These are phyloP conservation scores for Chloroclysta siterata DNA, from an alignment of 2,888 invertebrate species.

Conservation along the genomic window DNA sequence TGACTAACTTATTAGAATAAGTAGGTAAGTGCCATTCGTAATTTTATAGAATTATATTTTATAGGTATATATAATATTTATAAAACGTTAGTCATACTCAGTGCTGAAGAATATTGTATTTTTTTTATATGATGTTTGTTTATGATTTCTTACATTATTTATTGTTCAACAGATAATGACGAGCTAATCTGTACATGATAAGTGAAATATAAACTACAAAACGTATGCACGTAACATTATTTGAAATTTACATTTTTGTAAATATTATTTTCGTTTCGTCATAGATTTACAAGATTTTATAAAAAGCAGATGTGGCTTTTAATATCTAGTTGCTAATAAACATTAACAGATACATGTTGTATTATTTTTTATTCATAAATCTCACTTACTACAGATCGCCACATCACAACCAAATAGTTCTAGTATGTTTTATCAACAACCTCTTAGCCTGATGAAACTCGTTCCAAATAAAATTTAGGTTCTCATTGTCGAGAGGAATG, in stretches of 20 bases:
- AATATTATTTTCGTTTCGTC: constrained; percentile 48
- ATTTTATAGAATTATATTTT: constrained; percentile 25
- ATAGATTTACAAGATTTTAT: constrained; percentile 48
- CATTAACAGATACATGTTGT: constrained; percentile 49
- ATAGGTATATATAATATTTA: constrained; percentile 20
- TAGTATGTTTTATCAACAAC: neutral
- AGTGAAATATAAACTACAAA: neutral
- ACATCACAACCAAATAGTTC: neutral
- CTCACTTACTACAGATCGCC: neutral
- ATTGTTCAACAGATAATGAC: constrained; percentile 7
- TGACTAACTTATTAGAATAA: constrained; percentile 30
- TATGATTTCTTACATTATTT: constrained; percentile 14
- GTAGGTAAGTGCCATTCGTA: constrained; percentile 41
- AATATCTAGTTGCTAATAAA: constrained; percentile 71
- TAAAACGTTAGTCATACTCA: constrained; percentile 23
- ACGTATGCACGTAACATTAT: constrained; percentile 17
- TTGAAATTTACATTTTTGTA: constrained; percentile 37
- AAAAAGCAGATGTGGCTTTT: constrained; percentile 62
- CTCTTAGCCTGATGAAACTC: neutral
- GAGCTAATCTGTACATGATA: neutral
- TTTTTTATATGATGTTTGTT: constrained; percentile 12
- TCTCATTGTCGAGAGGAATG: constrained; percentile 18
- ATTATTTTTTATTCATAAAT: constrained; percentile 26
- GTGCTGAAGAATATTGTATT: constrained; percentile 20
- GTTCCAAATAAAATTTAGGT: constrained; percentile 3